These are phyloP conservation scores for Stegodyphus mimosarum DNA, from an alignment of 1,140 invertebrate genomes.

Conservation along the genomic window DNA sequence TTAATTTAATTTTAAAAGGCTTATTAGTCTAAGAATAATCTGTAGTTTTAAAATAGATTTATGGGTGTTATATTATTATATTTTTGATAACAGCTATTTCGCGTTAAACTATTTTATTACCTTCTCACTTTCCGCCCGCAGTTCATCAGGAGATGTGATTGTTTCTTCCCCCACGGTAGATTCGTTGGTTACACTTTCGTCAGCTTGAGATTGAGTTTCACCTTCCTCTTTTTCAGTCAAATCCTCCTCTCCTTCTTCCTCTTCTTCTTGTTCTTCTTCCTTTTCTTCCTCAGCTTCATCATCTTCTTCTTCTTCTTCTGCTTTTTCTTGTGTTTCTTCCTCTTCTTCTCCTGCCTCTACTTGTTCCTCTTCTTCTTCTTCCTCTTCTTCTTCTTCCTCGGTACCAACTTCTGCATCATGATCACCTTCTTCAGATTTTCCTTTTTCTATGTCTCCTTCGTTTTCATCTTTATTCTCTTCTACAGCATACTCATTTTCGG, in stretches of 20 bases:
- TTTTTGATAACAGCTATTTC: not conserved
- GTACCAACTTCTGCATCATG: not conserved
- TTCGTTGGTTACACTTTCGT: not conserved
- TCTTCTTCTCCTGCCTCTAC: not conserved
- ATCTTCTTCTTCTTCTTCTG: constrained; percentile 3
- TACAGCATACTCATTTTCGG: not conserved
- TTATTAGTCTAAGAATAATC: too few relatives aligned
- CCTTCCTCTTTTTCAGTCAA: too few relatives aligned
- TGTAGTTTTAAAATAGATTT: too few relatives aligned
- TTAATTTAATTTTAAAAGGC: too few relatives aligned
- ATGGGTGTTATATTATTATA: too few relatives aligned
- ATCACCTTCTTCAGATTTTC: not conserved
- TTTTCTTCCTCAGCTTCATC: constrained; percentile 29
- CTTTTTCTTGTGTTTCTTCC: not conserved
- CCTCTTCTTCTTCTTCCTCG: constrained; percentile 12
- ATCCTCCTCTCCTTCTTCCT: not conserved
- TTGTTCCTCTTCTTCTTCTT: constrained; percentile 52
- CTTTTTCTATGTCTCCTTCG: constrained; percentile 1
- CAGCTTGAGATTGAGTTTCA: not conserved
- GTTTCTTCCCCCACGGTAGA: constrained; percentile 2
- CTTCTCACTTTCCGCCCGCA: constrained; percentile 6
- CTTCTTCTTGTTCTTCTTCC: constrained; percentile 14
- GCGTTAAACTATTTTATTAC: constrained; percentile 24
- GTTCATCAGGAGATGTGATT: not conserved
- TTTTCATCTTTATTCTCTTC: not conserved